These are phyloP conservation scores for Xanthostigma xanthostigma DNA, from an alignment of 2,888 invertebrate genomes.

Conservation along the genomic window DNA sequence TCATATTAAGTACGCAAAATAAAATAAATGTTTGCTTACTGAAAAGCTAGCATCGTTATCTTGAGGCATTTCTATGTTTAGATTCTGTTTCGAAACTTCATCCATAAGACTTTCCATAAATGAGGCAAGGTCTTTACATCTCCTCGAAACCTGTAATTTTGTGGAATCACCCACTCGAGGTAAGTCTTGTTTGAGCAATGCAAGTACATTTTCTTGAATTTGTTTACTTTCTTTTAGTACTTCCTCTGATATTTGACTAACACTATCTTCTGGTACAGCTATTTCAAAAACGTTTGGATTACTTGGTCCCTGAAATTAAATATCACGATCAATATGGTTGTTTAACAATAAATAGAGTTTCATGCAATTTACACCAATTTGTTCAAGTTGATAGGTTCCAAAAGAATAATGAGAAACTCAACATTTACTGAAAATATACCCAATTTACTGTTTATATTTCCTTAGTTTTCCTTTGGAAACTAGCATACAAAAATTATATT, in stretches of 20 bases:
- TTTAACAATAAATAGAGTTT: neutral
- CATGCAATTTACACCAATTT: too few relatives aligned
- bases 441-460: too few relatives aligned
- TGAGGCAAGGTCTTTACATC: conserved; percentile 55
- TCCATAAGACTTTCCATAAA: conserved; percentile 64
- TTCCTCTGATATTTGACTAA: conserved; percentile 38
- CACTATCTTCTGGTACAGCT: conserved; percentile 22
- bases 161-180: conserved; percentile 38
- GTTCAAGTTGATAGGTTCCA: too few relatives aligned
- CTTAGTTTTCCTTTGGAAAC: too few relatives aligned
- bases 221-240: conserved; percentile 40
- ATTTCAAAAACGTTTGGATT: conserved; percentile 60
- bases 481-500: too few relatives aligned
- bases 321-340: conserved; percentile 1
- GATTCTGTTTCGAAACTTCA: conserved; percentile 42
- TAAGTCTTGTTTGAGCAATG: conserved; percentile 40
- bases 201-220: conserved; percentile 49
- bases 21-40: conserved; percentile 33
- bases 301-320: conserved; percentile 45
- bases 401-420: conserved; percentile 7
- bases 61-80: conserved; percentile 41
- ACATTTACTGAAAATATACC: neutral
- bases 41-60: conserved; percentile 44
- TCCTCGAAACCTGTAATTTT: conserved; percentile 49
- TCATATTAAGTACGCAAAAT: neutral